Evolutionary conservation across 1,140 invertebrate species (phyloP).

Genomic region (Homarus americanus): DNA sequence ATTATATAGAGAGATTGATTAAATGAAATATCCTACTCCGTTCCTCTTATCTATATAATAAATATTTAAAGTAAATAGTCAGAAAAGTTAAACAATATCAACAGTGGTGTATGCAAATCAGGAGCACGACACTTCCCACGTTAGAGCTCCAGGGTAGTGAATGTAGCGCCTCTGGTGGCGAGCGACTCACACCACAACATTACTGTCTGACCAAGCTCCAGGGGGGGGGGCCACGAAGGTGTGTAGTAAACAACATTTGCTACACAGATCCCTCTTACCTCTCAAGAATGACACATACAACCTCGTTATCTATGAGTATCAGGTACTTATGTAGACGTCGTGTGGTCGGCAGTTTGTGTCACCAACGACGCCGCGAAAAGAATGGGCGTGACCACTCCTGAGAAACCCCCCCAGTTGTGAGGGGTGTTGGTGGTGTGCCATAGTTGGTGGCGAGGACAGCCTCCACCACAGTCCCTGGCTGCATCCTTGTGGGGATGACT

Average conservation of each 20-base stretch:
- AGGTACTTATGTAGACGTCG: no score
- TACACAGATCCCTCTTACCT: no score
- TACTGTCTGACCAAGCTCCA: slow-evolving; percentile 24
- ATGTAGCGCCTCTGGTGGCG: slow-evolving; percentile 49
- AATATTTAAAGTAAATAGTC: no score
- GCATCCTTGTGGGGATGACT: not conserved
- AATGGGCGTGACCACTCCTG: no score
- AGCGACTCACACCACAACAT: slow-evolving; percentile 26
- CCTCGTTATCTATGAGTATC: no score
- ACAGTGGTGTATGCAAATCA: slow-evolving; percentile 26
- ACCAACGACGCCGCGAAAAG: no score
- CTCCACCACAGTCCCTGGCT: not conserved
- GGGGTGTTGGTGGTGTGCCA: not conserved
- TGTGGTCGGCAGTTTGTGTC: no score
- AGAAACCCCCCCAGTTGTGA: no score
- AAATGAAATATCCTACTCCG: no score
- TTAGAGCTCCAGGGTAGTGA: slow-evolving; percentile 20
- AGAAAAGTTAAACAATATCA: not conserved
- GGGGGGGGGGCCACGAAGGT: not conserved
- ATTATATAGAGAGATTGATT: no score
- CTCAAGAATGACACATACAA: no score
- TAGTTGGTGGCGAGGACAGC: not conserved
- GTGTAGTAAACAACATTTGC: not conserved
- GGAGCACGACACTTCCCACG: slow-evolving; percentile 23
- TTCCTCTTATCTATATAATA: no score